phyloP scores from a whole-genome alignment of 2,797 vertebrate species.

The Oreortyx pictus region DNA sequence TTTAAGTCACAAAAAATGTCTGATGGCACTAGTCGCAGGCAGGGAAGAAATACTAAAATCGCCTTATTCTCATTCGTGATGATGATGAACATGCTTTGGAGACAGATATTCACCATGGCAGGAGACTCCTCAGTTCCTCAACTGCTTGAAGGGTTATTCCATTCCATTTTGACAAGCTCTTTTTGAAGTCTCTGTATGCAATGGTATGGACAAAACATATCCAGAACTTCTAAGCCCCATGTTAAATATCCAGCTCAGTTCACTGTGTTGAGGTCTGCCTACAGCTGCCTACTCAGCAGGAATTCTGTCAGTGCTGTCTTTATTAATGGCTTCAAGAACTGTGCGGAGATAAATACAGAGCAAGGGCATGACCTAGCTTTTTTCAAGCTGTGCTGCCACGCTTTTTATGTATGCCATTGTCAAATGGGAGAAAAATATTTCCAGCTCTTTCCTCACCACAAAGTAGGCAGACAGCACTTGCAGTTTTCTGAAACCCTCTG shows the following conservation, averaged over 20 bases:
- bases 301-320: background rate
- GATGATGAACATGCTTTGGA: conserved; percentile 3
- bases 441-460: background rate
- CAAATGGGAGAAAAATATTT: background rate
- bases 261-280: conserved; percentile 1
- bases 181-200: background rate
- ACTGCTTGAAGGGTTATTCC: background rate
- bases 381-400: conserved; percentile 34
- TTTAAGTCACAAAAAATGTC: conserved; percentile 27
- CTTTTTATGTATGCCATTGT: conserved; percentile 16
- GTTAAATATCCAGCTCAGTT: conserved; percentile 15
- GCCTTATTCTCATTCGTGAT: background rate
- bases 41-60: background rate
- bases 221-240: background rate
- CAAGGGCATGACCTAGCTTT: conserved; percentile 7
- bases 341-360: conserved; percentile 27
- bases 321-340: conserved; percentile 48
- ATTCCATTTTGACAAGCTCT: background rate
- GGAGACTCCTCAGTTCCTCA: background rate
- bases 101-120: background rate
- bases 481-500: background rate
- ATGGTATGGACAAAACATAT: background rate
- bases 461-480: background rate
- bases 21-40: background rate
- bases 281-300: conserved; percentile 42